Evolutionary conservation across 2,797 vertebrate species (phyloP).

Genomic region (Peromyscus attwateri): DNA sequence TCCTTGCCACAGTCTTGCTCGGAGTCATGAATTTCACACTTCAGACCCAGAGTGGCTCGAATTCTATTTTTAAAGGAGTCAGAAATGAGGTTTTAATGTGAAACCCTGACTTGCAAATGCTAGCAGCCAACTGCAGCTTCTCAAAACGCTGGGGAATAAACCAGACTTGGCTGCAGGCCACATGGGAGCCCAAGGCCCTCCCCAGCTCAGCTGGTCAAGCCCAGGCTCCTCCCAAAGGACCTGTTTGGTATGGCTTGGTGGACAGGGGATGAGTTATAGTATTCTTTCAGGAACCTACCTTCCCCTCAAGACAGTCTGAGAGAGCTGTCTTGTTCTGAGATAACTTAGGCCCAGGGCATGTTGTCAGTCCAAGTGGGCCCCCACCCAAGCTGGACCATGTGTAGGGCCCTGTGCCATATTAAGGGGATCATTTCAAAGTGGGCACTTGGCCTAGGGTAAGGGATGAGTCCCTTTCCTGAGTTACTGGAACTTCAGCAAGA

Average conservation of each 20-base stretch:
- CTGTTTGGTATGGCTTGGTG: background rate
- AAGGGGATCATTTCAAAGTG: background rate
- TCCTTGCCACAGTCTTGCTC: too few species aligned
- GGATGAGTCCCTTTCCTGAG: background rate
- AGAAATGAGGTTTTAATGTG: background rate
- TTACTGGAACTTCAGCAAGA: background rate
- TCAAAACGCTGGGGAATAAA: background rate
- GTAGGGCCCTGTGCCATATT: background rate
- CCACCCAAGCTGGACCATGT: background rate
- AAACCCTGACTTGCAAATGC: constrained; percentile 33
- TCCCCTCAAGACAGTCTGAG: background rate
- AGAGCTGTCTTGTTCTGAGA: background rate
- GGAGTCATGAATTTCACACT: background rate
- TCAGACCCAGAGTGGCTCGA: background rate
- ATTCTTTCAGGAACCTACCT: background rate
- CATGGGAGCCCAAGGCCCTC: background rate
- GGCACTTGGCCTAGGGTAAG: background rate
- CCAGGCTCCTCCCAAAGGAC: background rate
- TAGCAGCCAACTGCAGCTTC: constrained; percentile 35
- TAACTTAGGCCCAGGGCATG: background rate
- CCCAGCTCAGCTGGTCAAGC: background rate
- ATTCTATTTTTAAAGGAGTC: constrained; percentile 58
- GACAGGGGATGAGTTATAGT: fast-evolving
- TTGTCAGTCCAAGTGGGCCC: background rate
- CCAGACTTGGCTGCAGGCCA: background rate